Percentiles rank a stretch among this genome's conserved stretches.
Evolutionary conservation across 2,888 invertebrate genomes (phyloP).

Genomic region (Calameuta filiformis): DNA sequence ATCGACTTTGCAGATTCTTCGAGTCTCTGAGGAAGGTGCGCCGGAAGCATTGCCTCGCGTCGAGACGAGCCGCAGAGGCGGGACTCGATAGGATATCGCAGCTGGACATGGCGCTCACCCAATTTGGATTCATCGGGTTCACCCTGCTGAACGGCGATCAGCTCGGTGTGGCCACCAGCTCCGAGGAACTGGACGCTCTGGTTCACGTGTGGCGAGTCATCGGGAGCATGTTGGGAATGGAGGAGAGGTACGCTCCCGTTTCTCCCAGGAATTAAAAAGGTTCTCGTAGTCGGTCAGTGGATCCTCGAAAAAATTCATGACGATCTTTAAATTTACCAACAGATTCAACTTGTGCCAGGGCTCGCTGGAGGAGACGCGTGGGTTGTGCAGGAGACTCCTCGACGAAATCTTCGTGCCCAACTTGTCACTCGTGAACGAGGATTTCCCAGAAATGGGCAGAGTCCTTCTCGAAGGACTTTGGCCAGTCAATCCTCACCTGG

Average conservation of each 20-base stretch:
- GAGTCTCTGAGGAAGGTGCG: slow-evolving; percentile 76
- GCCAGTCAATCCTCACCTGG: slow-evolving; percentile 74
- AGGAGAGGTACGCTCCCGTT: slow-evolving; percentile 73
- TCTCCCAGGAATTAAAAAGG: slow-evolving; percentile 6
- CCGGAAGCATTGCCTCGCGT: slow-evolving; percentile 75
- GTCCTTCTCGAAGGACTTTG: slow-evolving; percentile 77
- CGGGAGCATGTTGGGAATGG: slow-evolving; percentile 84
- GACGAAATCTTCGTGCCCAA: slow-evolving; percentile 74
- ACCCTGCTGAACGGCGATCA: slow-evolving; percentile 73
- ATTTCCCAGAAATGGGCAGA: slow-evolving; percentile 75
- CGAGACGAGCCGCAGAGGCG: slow-evolving; percentile 66
- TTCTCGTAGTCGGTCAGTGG: background rate
- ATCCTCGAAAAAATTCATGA: no score
- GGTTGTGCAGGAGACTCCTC: slow-evolving; percentile 69
- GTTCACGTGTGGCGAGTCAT: slow-evolving; percentile 88
- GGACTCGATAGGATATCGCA: slow-evolving; percentile 76
- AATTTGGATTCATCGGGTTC: slow-evolving; percentile 88
- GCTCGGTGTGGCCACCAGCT: slow-evolving; percentile 74
- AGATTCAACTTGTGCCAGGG: slow-evolving; percentile 80
- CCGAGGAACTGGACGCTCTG: slow-evolving; percentile 78
- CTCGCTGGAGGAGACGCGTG: slow-evolving; percentile 73
- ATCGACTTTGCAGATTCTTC: slow-evolving; percentile 71
- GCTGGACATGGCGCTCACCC: slow-evolving; percentile 86
- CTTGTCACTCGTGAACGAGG: slow-evolving; percentile 70
- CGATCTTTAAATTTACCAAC: slow-evolving; percentile 12